phyloP scores from a whole-genome alignment of 2,113 vertebrate species.

The Thunnus thynnus region DNA sequence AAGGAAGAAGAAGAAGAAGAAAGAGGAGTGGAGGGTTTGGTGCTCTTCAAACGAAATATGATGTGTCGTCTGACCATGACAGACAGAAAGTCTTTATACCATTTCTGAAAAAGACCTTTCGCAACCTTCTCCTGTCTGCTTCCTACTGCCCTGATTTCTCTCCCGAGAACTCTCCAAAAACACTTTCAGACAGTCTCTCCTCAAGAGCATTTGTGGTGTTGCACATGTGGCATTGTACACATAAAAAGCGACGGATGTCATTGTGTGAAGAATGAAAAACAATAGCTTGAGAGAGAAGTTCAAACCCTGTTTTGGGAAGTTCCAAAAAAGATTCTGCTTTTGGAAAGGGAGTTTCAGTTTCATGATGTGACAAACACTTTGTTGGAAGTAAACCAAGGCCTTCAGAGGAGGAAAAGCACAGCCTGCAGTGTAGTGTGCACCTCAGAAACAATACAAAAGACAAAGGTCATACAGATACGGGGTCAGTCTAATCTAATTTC shows the following conservation, averaged over 20 bases:
- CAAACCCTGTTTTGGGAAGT: too few species aligned
- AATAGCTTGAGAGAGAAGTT: neutral
- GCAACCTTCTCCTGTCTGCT: too few species aligned
- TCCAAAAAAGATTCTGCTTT: too few species aligned
- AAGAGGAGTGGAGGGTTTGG: neutral
- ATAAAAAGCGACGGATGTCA: too few species aligned
- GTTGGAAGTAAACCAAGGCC: neutral
- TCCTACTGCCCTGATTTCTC: neutral
- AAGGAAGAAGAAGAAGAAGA: constrained; percentile 21
- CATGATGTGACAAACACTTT: neutral
- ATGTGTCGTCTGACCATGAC: constrained; percentile 12
- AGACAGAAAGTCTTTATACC: neutral
- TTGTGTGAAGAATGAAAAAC: too few species aligned
- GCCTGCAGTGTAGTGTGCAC: neutral
- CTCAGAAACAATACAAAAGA: constrained; percentile 21
- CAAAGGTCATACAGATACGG: constrained; percentile 31
- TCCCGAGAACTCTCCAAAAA: neutral
- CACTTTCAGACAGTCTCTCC: too few species aligned
- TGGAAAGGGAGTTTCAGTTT: neutral
- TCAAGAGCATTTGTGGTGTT: too few species aligned
- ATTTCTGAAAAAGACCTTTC: neutral
- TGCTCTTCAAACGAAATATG: constrained; percentile 19
- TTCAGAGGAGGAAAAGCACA: neutral
- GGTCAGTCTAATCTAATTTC: constrained; percentile 56
- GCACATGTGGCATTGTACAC: too few species aligned